Percentiles rank a stretch among this genome's conserved stretches.
These are phyloP conservation scores for Pseudoips prasinana DNA, from an alignment of 2,888 invertebrate genomes.

Conservation along the genomic window DNA sequence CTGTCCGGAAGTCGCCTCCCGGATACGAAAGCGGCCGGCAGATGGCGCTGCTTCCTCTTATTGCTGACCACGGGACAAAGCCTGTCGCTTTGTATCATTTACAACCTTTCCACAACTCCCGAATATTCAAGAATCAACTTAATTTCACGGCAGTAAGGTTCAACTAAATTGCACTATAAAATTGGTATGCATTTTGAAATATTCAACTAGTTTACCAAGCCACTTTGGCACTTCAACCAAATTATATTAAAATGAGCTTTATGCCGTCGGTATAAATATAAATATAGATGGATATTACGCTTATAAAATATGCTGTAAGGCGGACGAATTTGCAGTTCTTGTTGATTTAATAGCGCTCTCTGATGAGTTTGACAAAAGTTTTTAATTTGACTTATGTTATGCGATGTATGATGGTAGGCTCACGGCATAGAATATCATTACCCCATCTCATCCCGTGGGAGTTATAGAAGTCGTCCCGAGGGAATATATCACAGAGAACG, in stretches of 20 bases:
- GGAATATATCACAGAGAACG: no score
- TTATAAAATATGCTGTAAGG: no score
- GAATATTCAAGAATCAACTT: constrained; percentile 26
- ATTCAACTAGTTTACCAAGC: constrained; percentile 67
- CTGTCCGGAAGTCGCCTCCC: constrained; percentile 58
- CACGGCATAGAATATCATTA: no score
- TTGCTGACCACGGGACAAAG: constrained; percentile 73
- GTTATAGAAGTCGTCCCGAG: no score
- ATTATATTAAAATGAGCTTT: constrained; percentile 40
- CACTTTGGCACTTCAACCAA: constrained; percentile 39
- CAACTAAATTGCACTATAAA: constrained; percentile 17
- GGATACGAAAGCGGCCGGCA: constrained; percentile 62
- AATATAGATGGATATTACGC: no score
- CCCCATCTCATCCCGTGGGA: no score
- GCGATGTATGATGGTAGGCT: no score
- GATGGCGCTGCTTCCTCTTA: constrained; percentile 74
- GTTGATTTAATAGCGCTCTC: no score
- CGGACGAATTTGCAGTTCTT: no score
- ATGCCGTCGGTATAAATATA: constrained; percentile 32
- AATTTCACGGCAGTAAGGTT: constrained; percentile 23
- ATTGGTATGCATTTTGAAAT: constrained; percentile 53
- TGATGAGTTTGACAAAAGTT: no score
- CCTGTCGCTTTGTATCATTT: constrained; percentile 52
- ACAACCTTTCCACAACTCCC: constrained; percentile 17
- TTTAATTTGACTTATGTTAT: no score